These are phyloP conservation scores for Pseudomyrmex sp. DNA, from an alignment of 1,140 invertebrate species.

Conservation along the genomic window DNA sequence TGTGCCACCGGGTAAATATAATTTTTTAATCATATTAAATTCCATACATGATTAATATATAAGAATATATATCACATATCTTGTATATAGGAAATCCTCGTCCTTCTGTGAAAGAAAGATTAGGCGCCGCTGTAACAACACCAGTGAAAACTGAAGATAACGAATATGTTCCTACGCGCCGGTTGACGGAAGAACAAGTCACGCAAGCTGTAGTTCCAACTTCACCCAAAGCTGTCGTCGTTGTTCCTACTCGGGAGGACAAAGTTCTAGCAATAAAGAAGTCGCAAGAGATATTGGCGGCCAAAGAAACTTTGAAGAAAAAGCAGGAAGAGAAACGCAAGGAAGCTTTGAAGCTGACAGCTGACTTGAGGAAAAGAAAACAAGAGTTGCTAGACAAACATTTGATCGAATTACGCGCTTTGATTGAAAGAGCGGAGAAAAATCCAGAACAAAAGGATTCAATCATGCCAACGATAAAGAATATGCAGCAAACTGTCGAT, in stretches of 20 bases:
- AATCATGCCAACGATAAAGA: constrained; percentile 91
- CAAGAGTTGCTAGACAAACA: constrained; percentile 93
- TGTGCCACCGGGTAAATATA: constrained; percentile 80
- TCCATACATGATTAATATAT: neutral
- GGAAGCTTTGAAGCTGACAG: constrained; percentile 90
- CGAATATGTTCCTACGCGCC: constrained; percentile 83
- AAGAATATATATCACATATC: neutral
- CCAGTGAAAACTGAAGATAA: constrained; percentile 79
- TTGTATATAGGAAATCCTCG: constrained; percentile 70
- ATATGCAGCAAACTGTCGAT: constrained; percentile 91
- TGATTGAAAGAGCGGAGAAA: constrained; percentile 91
- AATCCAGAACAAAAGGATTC: constrained; percentile 89
- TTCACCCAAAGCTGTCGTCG: constrained; percentile 59
- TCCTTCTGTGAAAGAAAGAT: constrained; percentile 83
- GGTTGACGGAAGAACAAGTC: constrained; percentile 78
- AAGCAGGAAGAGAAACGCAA: constrained; percentile 89
- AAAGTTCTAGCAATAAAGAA: constrained; percentile 87
- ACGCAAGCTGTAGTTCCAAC: constrained; percentile 70
- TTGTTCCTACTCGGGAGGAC: constrained; percentile 77
- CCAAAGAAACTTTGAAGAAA: constrained; percentile 88
- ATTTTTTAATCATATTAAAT: constrained; percentile 5
- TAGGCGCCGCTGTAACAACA: constrained; percentile 78
- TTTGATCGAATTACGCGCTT: constrained; percentile 90
- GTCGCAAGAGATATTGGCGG: constrained; percentile 87
- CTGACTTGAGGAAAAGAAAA: constrained; percentile 91